phyloP scores from a whole-genome alignment of 2,888 invertebrate genomes.

The Mactromeris polynyma region DNA sequence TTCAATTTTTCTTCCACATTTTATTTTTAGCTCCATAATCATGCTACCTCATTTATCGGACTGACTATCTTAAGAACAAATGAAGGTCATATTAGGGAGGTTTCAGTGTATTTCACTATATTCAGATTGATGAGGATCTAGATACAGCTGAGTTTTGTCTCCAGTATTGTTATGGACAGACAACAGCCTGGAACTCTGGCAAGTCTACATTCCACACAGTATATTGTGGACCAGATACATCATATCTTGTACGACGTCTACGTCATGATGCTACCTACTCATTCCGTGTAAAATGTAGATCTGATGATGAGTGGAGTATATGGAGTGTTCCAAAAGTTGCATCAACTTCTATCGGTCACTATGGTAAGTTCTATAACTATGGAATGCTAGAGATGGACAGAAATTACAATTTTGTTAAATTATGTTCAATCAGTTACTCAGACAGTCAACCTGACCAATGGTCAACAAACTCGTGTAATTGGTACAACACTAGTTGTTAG shows the following conservation, averaged over 20 bases:
- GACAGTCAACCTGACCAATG: no score
- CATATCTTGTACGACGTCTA: constrained; percentile 88
- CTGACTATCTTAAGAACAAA: no score
- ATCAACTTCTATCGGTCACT: constrained; percentile 88
- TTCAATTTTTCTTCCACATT: no score
- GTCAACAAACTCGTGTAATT: no score
- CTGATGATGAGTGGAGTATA: constrained; percentile 87
- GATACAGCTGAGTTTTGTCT: constrained; percentile 83
- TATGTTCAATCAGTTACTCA: no score
- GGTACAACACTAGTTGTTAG: no score
- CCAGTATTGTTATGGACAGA: constrained; percentile 81
- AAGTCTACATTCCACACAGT: constrained; percentile 87
- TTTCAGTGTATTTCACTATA: no score
- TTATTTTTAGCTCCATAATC: no score
- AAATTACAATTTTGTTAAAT: no score
- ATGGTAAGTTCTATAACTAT: constrained; percentile 84
- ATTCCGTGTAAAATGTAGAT: constrained; percentile 88
- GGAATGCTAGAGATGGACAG: not conserved
- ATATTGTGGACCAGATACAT: constrained; percentile 88
- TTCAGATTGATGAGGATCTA: constrained; percentile 79
- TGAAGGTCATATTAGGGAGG: no score
- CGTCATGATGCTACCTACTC: constrained; percentile 88
- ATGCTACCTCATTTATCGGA: no score
- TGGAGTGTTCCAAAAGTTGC: constrained; percentile 89
- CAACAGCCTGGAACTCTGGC: constrained; percentile 73